A percentile compares a stretch with the other conserved stretches of the same genome.
Evolutionary conservation across 2,113 vertebrate species (phyloP).

Genomic region (Thunnus maccoyii): DNA sequence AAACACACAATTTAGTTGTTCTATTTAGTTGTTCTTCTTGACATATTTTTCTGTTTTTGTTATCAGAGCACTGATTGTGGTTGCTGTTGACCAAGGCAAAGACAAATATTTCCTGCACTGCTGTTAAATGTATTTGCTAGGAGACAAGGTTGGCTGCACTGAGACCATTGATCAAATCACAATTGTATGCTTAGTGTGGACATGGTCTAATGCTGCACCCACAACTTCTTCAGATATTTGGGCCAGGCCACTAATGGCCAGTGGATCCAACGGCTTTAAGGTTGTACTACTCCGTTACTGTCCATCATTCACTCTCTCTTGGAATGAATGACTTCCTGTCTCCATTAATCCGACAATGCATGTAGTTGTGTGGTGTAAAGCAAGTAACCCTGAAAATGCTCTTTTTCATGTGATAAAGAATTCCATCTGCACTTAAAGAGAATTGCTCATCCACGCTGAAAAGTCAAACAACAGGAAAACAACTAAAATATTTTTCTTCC

Average conservation of each 20-base stretch:
- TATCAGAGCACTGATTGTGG: not conserved
- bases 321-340: not conserved
- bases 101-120: not conserved
- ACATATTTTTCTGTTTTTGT: not conserved
- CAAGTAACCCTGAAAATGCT: not conserved
- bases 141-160: too few species aligned
- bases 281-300: not conserved
- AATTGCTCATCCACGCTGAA: not conserved
- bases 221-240: not conserved
- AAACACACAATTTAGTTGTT: not conserved
- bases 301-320: not conserved
- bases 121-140: not conserved
- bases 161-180: too few species aligned
- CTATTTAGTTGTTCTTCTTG: too few species aligned
- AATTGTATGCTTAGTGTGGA: not conserved
- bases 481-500: not conserved
- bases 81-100: not conserved
- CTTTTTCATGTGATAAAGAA: not conserved
- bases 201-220: not conserved
- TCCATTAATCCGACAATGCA: not conserved
- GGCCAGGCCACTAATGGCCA: not conserved
- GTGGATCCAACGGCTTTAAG: not conserved
- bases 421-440: not conserved
- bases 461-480: not conserved
- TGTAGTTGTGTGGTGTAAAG: not conserved